Conservation (phyloP, 2,888 invertebrate genomes). For the Gryllus longicercus region DNA sequence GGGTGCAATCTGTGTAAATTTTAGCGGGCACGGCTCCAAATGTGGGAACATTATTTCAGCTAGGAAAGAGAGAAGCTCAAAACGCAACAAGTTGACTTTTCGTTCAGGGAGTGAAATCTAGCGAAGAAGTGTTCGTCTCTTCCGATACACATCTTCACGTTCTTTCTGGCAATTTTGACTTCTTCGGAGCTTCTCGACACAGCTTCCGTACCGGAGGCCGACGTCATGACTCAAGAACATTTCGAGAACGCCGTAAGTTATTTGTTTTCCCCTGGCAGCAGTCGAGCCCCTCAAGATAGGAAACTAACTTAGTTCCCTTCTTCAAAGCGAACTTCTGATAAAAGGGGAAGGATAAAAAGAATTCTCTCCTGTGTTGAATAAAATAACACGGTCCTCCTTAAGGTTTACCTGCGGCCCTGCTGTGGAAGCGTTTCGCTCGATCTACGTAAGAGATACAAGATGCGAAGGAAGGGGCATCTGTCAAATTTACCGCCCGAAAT, state of each 20-base stretch:
- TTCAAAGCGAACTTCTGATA: slow-evolving; percentile 8
- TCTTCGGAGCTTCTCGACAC: background rate
- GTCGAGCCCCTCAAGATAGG: background rate
- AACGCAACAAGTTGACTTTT: too few relatives aligned
- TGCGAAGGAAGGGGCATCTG: too few relatives aligned
- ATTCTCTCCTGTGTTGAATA: slow-evolving; percentile 4
- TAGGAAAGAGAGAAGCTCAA: too few relatives aligned
- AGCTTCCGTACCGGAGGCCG: background rate
- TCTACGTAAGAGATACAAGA: too few relatives aligned
- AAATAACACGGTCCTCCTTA: slow-evolving; percentile 9
- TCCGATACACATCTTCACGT: too few relatives aligned
- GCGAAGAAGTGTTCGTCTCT: too few relatives aligned
- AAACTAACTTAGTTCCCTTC: background rate
- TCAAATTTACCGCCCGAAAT: too few relatives aligned
- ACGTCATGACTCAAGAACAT: background rate
- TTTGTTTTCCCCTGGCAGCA: background rate
- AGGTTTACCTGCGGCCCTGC: background rate
- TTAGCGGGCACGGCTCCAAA: background rate
- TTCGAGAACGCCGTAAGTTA: background rate
- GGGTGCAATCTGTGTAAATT: background rate
- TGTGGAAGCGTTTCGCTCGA: too few relatives aligned
- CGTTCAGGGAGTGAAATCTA: too few relatives aligned
- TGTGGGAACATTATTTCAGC: background rate
- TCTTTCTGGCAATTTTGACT: too few relatives aligned
- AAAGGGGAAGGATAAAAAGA: slow-evolving; percentile 6